A percentile compares a stretch with the other conserved stretches of the same genome.
Conservation (phyloP, 2,888 invertebrate species). For the Drosophila niveifrons region DNA sequence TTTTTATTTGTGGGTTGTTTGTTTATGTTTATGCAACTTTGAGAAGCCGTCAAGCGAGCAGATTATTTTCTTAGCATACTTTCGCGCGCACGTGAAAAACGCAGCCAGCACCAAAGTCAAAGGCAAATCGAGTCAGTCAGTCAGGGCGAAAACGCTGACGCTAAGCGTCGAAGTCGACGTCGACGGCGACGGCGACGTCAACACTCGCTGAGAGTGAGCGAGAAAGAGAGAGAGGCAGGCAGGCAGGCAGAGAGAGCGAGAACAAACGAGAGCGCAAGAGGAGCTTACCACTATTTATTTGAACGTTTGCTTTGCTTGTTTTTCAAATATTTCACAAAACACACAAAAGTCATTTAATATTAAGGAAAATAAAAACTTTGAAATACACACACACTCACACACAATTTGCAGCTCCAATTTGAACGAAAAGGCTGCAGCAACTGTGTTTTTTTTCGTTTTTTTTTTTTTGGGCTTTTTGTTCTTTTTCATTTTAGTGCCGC, state of each 20-base stretch:
- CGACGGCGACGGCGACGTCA: background rate
- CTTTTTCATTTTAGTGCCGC: slow-evolving; percentile 6
- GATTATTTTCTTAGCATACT: slow-evolving; percentile 58
- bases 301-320: background rate
- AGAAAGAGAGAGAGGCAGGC: background rate
- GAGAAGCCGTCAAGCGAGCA: slow-evolving; percentile 20
- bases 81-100: slow-evolving; percentile 63
- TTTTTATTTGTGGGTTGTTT: slow-evolving; percentile 22
- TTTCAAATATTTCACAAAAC: background rate
- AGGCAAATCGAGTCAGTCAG: slow-evolving; percentile 9
- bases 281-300: slow-evolving; percentile 4
- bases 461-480: slow-evolving; percentile 12
- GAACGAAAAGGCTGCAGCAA: slow-evolving; percentile 38
- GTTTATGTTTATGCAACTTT: slow-evolving; percentile 73
- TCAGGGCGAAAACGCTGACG: slow-evolving; percentile 3
- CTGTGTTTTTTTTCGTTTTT: slow-evolving; percentile 4
- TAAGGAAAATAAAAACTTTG: background rate
- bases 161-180: background rate
- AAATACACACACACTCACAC: too few relatives aligned
- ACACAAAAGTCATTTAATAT: background rate
- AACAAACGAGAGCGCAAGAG: background rate
- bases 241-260: background rate
- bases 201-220: background rate
- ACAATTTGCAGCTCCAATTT: slow-evolving; percentile 2
- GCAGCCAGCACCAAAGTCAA: slow-evolving; percentile 42